Evolutionary conservation across 92 coral and sea anemone genomes (phyloP).

Genomic region (Blastomussa wellsi): DNA sequence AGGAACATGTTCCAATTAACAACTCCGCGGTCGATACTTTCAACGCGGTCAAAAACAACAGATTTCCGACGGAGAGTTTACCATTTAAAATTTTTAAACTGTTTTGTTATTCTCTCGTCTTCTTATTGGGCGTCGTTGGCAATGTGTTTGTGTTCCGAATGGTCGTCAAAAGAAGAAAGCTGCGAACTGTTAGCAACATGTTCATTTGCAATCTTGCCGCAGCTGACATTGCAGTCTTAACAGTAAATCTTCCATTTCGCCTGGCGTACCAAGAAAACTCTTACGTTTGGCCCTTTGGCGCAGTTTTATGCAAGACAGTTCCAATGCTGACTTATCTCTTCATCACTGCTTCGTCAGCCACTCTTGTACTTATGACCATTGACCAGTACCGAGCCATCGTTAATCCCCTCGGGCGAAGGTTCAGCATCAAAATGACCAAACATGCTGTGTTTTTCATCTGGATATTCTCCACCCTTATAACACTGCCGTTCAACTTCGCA

Average conservation of each 20-base stretch:
- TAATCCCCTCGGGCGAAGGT: conserved; percentile 59
- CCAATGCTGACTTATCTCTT: conserved; percentile 82
- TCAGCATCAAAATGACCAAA: conserved; percentile 67
- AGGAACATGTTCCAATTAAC: background rate
- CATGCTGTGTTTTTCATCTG: conserved; percentile 58
- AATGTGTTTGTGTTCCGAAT: conserved; percentile 80
- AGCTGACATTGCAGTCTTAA: conserved; percentile 86
- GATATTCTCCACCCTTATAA: conserved; percentile 56
- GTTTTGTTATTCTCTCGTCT: conserved; percentile 71
- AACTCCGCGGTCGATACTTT: background rate
- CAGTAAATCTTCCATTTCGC: conserved; percentile 84
- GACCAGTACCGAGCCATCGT: conserved; percentile 75
- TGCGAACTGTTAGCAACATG: conserved; percentile 76
- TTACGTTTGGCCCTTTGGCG: conserved; percentile 90
- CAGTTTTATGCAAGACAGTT: conserved; percentile 77
- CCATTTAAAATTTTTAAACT: conserved; percentile 76
- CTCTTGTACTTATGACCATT: conserved; percentile 70
- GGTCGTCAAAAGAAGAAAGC: conserved; percentile 69
- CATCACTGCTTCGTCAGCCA: conserved; percentile 87
- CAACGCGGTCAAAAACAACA: background rate
- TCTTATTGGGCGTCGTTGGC: conserved; percentile 77
- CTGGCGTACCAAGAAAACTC: conserved; percentile 90
- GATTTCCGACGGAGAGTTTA: conserved; percentile 55
- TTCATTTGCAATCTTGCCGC: conserved; percentile 90
- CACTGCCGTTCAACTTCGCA: conserved; percentile 75